Evolutionary conservation across 2,888 invertebrate species (phyloP).

Genomic region (Biston stratarius): DNA sequence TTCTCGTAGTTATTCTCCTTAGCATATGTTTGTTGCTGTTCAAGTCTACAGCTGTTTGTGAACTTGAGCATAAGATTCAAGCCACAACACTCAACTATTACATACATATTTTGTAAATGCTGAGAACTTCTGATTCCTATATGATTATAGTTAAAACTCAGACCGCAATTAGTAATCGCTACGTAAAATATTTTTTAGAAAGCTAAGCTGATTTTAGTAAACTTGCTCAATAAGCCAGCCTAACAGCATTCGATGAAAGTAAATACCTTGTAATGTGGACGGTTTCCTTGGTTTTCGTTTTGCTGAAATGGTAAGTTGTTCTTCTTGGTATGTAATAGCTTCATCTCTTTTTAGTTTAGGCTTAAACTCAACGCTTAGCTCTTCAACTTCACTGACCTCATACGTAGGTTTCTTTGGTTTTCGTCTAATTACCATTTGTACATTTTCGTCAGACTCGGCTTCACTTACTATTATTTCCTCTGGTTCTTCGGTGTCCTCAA

Average conservation of each 20-base stretch:
- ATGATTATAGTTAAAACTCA: background rate
- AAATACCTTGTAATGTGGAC: constrained; percentile 88
- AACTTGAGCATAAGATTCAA: no score
- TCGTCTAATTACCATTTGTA: constrained; percentile 80
- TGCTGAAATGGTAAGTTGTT: constrained; percentile 89
- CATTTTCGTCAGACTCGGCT: constrained; percentile 86
- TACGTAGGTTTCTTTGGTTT: constrained; percentile 84
- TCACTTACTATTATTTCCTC: constrained; percentile 90
- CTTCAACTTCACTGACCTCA: constrained; percentile 88
- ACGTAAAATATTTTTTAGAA: background rate
- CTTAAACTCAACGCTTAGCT: constrained; percentile 86
- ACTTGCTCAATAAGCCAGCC: constrained; percentile 10
- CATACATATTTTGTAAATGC: background rate
- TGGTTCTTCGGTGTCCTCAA: constrained; percentile 87
- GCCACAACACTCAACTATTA: no score
- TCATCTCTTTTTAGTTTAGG: constrained; percentile 74
- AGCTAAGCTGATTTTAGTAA: constrained; percentile 11
- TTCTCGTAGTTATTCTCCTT: no score
- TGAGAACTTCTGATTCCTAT: background rate
- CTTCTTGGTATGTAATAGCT: constrained; percentile 85
- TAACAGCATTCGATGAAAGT: background rate
- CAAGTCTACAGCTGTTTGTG: no score
- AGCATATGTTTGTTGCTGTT: no score
- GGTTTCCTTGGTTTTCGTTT: constrained; percentile 88
- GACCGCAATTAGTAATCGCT: background rate